Evolutionary conservation across 2,797 vertebrate species (phyloP).

Genomic region (Clarias laeviceps): DNA sequence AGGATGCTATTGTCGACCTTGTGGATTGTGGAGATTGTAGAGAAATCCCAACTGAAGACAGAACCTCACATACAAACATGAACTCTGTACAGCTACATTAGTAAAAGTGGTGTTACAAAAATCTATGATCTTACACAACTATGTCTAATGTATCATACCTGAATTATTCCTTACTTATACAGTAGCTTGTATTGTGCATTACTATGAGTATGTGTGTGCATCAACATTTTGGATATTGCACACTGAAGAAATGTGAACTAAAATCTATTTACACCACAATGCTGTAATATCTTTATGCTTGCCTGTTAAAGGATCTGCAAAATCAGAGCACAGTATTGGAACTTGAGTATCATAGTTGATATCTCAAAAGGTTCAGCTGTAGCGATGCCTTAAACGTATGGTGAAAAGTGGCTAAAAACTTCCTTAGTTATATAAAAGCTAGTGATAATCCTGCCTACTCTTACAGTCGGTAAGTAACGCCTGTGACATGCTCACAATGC

Average conservation of each 20-base stretch:
- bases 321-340: slow-evolving; percentile 69
- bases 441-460: too few relatives aligned
- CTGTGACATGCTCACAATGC: too few relatives aligned
- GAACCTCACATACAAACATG: slow-evolving; percentile 23
- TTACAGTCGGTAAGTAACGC: too few relatives aligned
- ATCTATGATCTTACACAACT: neutral
- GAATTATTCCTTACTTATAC: neutral
- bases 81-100: slow-evolving; percentile 79
- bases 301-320: slow-evolving; percentile 80
- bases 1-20: slow-evolving; percentile 85
- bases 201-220: neutral
- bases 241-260: neutral
- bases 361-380: too few relatives aligned
- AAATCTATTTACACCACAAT: neutral
- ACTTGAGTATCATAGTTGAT: too few relatives aligned
- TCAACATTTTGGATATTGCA: neutral
- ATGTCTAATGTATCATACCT: neutral
- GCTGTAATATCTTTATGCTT: slow-evolving; percentile 1
- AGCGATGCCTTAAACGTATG: too few relatives aligned
- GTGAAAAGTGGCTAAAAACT: too few relatives aligned
- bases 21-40: slow-evolving; percentile 71
- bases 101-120: neutral
- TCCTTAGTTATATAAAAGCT: too few relatives aligned
- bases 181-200: neutral
- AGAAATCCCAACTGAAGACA: slow-evolving; percentile 59